These are phyloP conservation scores for Poeciliopsis paucimaculata DNA, from an alignment of 2,797 vertebrate species.

Conservation along the genomic window DNA sequence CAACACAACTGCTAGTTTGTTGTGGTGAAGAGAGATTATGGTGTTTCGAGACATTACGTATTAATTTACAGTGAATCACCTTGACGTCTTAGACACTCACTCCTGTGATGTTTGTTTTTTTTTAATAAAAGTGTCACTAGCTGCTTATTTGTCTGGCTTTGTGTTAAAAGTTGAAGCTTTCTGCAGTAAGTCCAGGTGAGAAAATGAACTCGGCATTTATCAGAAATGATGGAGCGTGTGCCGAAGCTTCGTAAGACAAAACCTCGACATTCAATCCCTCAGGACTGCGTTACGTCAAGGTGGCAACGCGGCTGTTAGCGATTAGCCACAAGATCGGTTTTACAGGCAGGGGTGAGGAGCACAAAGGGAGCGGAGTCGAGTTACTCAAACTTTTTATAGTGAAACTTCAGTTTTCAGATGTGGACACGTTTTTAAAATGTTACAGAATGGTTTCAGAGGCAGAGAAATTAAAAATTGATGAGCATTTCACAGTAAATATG, in stretches of 20 bases:
- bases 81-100: slow-evolving; percentile 17
- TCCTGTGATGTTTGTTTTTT: slow-evolving; percentile 37
- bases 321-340: slow-evolving; percentile 62
- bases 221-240: slow-evolving; percentile 10
- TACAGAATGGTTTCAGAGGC: neutral
- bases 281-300: slow-evolving; percentile 47
- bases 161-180: neutral
- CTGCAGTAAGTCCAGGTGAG: neutral
- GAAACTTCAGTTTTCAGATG: neutral
- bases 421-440: neutral
- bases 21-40: neutral
- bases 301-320: slow-evolving; percentile 52
- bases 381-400: neutral
- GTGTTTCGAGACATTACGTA: neutral
- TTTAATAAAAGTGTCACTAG: slow-evolving; percentile 48
- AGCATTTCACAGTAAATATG: slow-evolving; percentile 64
- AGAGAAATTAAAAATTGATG: slow-evolving; percentile 58
- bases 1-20: slow-evolving; percentile 9
- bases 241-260: slow-evolving; percentile 33
- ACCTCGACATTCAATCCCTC: slow-evolving; percentile 50
- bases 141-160: slow-evolving; percentile 2
- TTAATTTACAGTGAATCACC: slow-evolving; percentile 3
- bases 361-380: slow-evolving; percentile 8
- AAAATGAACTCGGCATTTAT: neutral
- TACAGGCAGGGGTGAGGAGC: slow-evolving; percentile 53